Conservation (phyloP, 2,797 vertebrate species). For the Aeoliscus strigatus region DNA sequence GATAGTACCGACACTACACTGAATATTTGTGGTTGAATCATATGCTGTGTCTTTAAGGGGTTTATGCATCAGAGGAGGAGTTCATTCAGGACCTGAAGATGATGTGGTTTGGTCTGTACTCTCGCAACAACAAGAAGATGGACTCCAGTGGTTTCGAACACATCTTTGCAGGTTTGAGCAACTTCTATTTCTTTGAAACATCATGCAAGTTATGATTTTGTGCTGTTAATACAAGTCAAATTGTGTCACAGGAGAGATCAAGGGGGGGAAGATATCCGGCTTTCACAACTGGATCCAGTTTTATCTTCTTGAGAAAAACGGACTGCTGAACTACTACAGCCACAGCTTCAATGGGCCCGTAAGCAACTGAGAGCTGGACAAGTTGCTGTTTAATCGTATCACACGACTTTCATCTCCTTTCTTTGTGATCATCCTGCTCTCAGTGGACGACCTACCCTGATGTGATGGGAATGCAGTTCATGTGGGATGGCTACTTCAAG, state of each 20-base stretch:
- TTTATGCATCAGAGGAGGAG: slow-evolving; percentile 78
- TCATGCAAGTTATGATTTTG: not conserved
- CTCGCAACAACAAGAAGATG: slow-evolving; percentile 63
- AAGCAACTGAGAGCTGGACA: slow-evolving; percentile 44
- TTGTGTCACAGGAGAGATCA: slow-evolving; percentile 82
- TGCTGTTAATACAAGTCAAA: too few species aligned
- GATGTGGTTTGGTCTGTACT: slow-evolving; percentile 98
- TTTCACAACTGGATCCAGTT: slow-evolving; percentile 96
- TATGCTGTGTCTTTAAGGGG: slow-evolving; percentile 58
- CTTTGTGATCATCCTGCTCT: slow-evolving; percentile 3
- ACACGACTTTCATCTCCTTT: not conserved
- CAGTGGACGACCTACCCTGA: slow-evolving; percentile 88
- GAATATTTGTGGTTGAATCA: not conserved
- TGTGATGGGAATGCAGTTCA: slow-evolving; percentile 89
- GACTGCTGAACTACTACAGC: slow-evolving; percentile 86
- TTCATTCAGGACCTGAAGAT: slow-evolving; percentile 83
- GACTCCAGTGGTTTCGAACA: slow-evolving; percentile 97
- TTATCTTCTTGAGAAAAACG: slow-evolving; percentile 84
- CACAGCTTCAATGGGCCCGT: slow-evolving; percentile 89
- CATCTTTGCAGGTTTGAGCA: slow-evolving; percentile 83
- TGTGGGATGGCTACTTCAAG: slow-evolving; percentile 89
- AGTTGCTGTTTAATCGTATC: not conserved
- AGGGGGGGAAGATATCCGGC: slow-evolving; percentile 83
- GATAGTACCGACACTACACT: too few species aligned
- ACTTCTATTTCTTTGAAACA: slow-evolving; percentile 2